Conservation (phyloP, 2,113 vertebrate species). For the Candoia aspera region DNA sequence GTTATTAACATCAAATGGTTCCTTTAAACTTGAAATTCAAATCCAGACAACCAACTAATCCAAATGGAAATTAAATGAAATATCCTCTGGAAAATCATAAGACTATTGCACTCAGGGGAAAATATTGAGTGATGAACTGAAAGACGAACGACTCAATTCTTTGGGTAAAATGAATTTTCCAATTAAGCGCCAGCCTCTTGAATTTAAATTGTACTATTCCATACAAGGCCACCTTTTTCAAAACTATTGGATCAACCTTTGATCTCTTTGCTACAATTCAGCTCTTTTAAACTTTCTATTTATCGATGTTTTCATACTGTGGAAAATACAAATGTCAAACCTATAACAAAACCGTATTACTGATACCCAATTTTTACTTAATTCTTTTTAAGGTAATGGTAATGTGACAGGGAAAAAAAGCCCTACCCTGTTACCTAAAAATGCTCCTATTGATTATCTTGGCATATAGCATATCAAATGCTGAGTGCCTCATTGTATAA, state of each 20-base stretch:
- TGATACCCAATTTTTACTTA: conserved; percentile 40
- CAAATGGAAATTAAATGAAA: conserved; percentile 75
- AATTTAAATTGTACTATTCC: not conserved
- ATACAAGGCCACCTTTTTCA: not conserved
- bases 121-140: conserved; percentile 49
- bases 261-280: conserved; percentile 36
- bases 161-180: conserved; percentile 40
- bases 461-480: not conserved
- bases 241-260: conserved; percentile 17
- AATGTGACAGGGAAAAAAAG: conserved; percentile 39
- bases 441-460: conserved; percentile 11
- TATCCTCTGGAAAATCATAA: conserved; percentile 58
- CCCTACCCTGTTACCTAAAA: conserved; percentile 26
- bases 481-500: not conserved
- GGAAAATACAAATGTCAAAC: conserved; percentile 59
- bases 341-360: conserved; percentile 49
- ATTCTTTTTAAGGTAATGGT: conserved; percentile 49
- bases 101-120: conserved; percentile 43
- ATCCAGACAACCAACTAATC: conserved; percentile 76
- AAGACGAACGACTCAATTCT: conserved; percentile 45
- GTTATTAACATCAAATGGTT: conserved; percentile 86
- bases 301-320: conserved; percentile 43
- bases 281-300: conserved; percentile 33
- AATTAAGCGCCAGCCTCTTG: conserved; percentile 26
- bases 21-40: conserved; percentile 83